A percentile compares a stretch with the other conserved stretches of the same genome.
phyloP scores from a whole-genome alignment of 2,888 invertebrate genomes.

The Petrolisthes cinctipes region DNA sequence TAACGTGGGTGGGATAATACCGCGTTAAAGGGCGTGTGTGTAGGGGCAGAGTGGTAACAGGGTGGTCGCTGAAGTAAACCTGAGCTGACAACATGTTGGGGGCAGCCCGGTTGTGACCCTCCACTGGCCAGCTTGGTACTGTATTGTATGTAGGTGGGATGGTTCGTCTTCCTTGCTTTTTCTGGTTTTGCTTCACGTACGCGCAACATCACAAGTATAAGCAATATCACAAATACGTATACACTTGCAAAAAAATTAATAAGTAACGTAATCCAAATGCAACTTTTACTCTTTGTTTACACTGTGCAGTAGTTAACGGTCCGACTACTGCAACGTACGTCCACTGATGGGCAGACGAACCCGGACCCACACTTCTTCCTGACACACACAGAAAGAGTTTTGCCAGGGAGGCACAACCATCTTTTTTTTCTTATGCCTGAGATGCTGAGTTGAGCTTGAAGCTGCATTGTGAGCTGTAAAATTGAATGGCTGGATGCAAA shows the following conservation, averaged over 20 bases:
- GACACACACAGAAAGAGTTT: constrained; percentile 45
- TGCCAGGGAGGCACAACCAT: constrained; percentile 60
- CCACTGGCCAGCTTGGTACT: constrained; percentile 37
- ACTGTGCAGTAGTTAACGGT: too few species aligned
- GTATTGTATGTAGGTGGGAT: constrained; percentile 8
- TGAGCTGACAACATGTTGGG: constrained; percentile 40
- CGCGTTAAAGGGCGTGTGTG: constrained; percentile 39
- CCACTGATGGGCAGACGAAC: constrained; percentile 23
- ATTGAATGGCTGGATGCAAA: constrained; percentile 60
- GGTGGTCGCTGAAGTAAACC: constrained; percentile 58
- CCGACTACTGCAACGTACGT: too few species aligned
- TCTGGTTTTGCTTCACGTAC: too few species aligned
- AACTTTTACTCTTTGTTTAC: too few species aligned
- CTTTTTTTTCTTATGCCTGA: constrained; percentile 54
- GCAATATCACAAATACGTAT: too few species aligned
- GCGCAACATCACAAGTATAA: too few species aligned
- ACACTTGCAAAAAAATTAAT: too few species aligned
- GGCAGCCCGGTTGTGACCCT: constrained; percentile 51
- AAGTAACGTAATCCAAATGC: too few species aligned
- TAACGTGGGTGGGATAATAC: too few species aligned
- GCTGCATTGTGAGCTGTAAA: constrained; percentile 58
- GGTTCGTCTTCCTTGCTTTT: constrained; percentile 31
- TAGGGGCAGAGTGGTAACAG: constrained; percentile 60
- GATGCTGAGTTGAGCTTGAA: constrained; percentile 60
- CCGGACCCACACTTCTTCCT: constrained; percentile 41